Percentiles rank a stretch among this genome's conserved stretches.
Conservation (phyloP, 2,113 vertebrate species). For the Poicephalus meyeri region DNA sequence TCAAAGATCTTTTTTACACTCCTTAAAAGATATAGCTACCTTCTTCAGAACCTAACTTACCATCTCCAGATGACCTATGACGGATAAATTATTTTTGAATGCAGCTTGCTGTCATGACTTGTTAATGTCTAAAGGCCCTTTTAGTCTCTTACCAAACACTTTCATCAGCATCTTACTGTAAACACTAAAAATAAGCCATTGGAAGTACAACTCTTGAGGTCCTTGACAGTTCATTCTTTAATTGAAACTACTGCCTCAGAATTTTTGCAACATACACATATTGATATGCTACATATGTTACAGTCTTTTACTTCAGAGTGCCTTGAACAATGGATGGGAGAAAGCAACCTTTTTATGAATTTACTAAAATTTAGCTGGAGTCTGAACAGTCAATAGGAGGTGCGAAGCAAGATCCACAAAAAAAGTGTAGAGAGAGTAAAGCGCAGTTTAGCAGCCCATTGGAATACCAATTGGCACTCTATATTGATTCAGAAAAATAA, state of each 20-base stretch:
- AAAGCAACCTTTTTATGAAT: background rate
- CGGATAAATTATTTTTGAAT: constrained; percentile 56
- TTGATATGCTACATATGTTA: background rate
- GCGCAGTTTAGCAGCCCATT: background rate
- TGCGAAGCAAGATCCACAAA: background rate
- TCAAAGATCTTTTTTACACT: background rate
- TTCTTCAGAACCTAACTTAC: constrained; percentile 25
- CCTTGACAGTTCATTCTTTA: constrained; percentile 5
- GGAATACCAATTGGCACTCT: background rate
- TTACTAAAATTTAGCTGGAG: background rate
- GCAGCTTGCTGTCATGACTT: constrained; percentile 49
- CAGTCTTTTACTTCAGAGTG: background rate
- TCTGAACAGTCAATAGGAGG: background rate
- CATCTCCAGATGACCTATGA: constrained; percentile 29
- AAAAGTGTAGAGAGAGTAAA: background rate
- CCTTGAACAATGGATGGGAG: background rate
- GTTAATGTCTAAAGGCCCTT: constrained; percentile 32
- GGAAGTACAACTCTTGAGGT: background rate
- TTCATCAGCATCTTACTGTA: background rate
- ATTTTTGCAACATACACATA: background rate
- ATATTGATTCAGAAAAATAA: background rate
- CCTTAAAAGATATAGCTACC: background rate
- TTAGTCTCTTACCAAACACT: constrained; percentile 2
- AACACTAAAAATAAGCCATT: background rate
- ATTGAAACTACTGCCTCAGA: background rate